phyloP scores from a whole-genome alignment of 92 coral and sea anemone species.

The Porites cylindrica region DNA sequence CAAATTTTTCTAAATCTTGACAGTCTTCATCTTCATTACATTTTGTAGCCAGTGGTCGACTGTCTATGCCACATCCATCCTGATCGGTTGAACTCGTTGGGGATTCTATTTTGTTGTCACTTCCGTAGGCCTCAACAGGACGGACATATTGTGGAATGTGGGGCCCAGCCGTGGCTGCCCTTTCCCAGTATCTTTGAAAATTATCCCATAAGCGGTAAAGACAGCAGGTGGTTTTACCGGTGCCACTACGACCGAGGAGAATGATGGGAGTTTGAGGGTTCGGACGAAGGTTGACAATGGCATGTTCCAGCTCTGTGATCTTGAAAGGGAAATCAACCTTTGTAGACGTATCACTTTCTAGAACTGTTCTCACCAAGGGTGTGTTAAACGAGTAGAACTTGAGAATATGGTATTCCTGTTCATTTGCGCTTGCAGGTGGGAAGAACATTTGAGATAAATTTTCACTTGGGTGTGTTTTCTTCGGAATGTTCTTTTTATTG shows the following conservation, averaged over 20 bases:
- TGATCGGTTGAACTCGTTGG: background rate
- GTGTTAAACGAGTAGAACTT: conserved; percentile 91
- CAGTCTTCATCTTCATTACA: background rate
- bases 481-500: conserved; percentile 27
- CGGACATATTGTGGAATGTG: conserved; percentile 73
- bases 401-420: conserved; percentile 93
- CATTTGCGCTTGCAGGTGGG: conserved; percentile 97
- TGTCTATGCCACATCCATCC: background rate
- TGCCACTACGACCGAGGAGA: conserved; percentile 97
- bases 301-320: conserved; percentile 95
- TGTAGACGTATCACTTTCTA: conserved; percentile 51
- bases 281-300: conserved; percentile 87
- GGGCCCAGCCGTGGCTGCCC: conserved; percentile 84
- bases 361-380: conserved; percentile 77
- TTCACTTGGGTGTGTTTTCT: conserved; percentile 26
- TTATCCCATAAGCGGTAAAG: conserved; percentile 94
- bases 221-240: conserved; percentile 99
- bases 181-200: conserved; percentile 90
- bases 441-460: conserved; percentile 67
- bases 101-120: background rate
- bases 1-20: background rate
- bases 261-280: conserved; percentile 78
- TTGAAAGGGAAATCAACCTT: conserved; percentile 91
- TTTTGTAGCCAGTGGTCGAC: background rate
- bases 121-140: conserved; percentile 2